phyloP scores from a whole-genome alignment of 1,140 invertebrate species.

The Penaeus indicus region DNA sequence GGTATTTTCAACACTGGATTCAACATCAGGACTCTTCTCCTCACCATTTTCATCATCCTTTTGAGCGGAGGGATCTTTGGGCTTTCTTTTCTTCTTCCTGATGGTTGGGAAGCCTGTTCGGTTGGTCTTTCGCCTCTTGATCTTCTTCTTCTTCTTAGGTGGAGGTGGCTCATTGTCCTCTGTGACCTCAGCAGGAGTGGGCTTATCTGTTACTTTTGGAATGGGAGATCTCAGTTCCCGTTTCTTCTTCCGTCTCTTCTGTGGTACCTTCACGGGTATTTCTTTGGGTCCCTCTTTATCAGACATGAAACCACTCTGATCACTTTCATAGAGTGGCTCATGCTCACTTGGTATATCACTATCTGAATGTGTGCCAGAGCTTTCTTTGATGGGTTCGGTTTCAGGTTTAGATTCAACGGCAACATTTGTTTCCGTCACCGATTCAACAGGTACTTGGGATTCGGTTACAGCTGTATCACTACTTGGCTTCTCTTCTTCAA shows the following conservation, averaged over 20 bases:
- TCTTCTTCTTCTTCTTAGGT: conserved; percentile 64
- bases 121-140: conserved; percentile 82
- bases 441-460: conserved; percentile 19
- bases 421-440: neutral
- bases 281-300: conserved; percentile 66
- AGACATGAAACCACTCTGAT: conserved; percentile 67
- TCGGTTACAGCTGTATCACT: conserved; percentile 9
- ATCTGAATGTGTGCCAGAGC: conserved; percentile 64
- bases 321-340: conserved; percentile 64
- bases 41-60: conserved; percentile 23
- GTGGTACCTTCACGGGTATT: conserved; percentile 57
- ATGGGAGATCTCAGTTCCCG: conserved; percentile 70
- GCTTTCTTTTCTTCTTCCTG: conserved; percentile 83
- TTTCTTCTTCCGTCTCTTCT: conserved; percentile 74
- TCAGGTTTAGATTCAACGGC: conserved; percentile 18
- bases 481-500: conserved; percentile 40
- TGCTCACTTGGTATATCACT: conserved; percentile 66
- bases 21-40: neutral
- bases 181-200: conserved; percentile 57
- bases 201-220: conserved; percentile 57
- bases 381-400: conserved; percentile 26
- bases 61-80: conserved; percentile 26
- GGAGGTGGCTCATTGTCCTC: conserved; percentile 55
- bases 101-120: conserved; percentile 87
- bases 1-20: neutral